phyloP scores from a whole-genome alignment of 1,140 invertebrate species.

The Leptonema lineaticorne region DNA sequence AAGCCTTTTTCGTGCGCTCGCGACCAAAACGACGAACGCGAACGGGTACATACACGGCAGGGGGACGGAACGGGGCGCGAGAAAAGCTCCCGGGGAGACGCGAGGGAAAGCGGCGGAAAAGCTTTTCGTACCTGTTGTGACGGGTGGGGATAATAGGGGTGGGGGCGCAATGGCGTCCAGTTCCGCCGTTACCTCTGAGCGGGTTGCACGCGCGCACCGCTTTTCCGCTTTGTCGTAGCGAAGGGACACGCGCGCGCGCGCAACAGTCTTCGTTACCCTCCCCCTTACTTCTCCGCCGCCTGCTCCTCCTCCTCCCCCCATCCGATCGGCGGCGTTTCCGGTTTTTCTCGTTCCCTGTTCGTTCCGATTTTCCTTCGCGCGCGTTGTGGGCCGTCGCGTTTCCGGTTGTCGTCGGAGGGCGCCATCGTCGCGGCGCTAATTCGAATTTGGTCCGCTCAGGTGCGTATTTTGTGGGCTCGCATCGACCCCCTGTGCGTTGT shows the following conservation, averaged over 20 bases:
- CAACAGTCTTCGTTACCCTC: not conserved
- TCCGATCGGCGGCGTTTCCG: not conserved
- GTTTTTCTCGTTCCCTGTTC: too few relatives aligned
- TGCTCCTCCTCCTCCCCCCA: not conserved
- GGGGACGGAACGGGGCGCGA: not conserved
- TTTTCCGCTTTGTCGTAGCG: not conserved
- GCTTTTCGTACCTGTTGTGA: not conserved
- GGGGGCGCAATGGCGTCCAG: not conserved
- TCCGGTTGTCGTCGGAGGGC: not conserved
- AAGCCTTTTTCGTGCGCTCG: not conserved
- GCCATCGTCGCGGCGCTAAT: slow-evolving; percentile 1
- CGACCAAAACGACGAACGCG: not conserved
- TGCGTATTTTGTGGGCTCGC: slow-evolving; percentile 1
- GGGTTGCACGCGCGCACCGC: slow-evolving; percentile 18
- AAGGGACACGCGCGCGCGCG: not conserved
- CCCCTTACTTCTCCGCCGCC: not conserved
- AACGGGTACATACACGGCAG: not conserved
- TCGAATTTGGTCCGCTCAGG: slow-evolving; percentile 12
- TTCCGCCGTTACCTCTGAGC: not conserved
- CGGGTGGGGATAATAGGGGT: not conserved
- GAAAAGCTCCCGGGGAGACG: too few relatives aligned
- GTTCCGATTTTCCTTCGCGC: too few relatives aligned
- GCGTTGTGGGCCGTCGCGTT: not conserved
- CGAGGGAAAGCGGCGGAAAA: not conserved
- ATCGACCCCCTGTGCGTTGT: too few relatives aligned